Percentiles rank a stretch among this genome's conserved stretches.
phyloP scores from a whole-genome alignment of 2,797 vertebrate genomes.

The Myripristis jacobus region DNA sequence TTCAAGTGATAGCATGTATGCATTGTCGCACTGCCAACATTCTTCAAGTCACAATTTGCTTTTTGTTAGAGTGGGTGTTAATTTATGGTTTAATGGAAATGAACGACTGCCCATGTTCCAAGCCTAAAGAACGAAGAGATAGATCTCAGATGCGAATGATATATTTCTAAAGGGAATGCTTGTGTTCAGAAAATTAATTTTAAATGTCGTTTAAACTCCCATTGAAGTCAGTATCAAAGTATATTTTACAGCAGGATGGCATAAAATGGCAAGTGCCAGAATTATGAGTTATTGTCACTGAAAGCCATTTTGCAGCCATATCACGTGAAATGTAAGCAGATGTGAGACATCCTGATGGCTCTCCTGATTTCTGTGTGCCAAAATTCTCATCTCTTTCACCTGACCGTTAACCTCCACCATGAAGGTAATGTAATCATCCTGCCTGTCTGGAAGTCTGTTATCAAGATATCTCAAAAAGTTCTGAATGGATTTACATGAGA shows the following conservation, averaged over 20 bases:
- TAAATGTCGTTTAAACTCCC: conserved; percentile 23
- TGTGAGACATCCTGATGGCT: conserved; percentile 46
- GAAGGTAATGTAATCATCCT: no score
- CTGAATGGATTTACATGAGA: no score
- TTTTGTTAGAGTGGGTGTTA: conserved; percentile 42
- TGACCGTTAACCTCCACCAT: no score
- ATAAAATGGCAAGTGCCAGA: conserved; percentile 1
- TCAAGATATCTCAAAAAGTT: no score
- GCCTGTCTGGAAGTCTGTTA: no score
- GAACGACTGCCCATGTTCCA: background rate
- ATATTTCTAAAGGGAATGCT: conserved; percentile 10
- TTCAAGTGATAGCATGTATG: conserved; percentile 30
- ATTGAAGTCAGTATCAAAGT: conserved; percentile 14
- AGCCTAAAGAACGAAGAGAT: conserved; percentile 19
- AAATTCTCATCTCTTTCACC: conserved; percentile 52
- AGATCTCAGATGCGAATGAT: conserved; percentile 15
- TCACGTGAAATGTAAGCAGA: conserved; percentile 52
- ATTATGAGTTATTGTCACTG: conserved; percentile 13
- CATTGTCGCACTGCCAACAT: conserved; percentile 35
- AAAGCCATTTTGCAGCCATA: conserved; percentile 21
- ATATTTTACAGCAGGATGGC: conserved; percentile 22
- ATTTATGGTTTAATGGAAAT: conserved; percentile 33
- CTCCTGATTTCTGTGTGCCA: conserved; percentile 53
- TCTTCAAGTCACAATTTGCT: conserved; percentile 35
- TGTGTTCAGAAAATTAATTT: conserved; percentile 27